Conservation (phyloP, 2,888 invertebrate genomes). For the Poecilus cupreus region DNA sequence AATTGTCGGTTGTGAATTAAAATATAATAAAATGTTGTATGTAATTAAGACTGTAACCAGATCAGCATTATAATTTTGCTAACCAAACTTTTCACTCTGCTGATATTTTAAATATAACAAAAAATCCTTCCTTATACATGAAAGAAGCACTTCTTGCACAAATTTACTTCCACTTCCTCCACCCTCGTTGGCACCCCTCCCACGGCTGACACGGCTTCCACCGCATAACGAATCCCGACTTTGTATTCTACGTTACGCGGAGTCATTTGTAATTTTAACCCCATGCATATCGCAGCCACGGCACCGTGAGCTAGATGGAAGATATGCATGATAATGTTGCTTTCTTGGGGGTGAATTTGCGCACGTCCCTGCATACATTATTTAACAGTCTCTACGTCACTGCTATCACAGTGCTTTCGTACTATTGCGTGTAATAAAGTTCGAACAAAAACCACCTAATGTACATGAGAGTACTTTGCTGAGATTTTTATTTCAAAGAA, state of each 20-base stretch:
- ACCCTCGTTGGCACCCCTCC: not conserved
- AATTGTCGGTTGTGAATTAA: no score
- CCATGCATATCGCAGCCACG: constrained; percentile 30
- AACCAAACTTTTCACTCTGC: no score
- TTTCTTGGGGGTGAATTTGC: constrained; percentile 41
- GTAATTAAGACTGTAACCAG: no score
- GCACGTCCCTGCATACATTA: constrained; percentile 41
- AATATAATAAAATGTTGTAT: no score
- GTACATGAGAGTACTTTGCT: not conserved
- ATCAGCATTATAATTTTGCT: no score
- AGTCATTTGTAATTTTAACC: constrained; percentile 57
- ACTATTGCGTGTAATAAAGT: constrained; percentile 9
- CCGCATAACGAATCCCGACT: constrained; percentile 32
- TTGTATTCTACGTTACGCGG: constrained; percentile 48
- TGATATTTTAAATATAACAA: not conserved
- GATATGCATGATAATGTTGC: constrained; percentile 54
- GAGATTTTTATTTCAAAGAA: not conserved
- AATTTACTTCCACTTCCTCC: not conserved
- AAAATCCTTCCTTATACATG: not conserved
- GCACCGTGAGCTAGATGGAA: constrained; percentile 33
- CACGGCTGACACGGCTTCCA: not conserved
- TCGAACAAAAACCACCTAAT: not conserved
- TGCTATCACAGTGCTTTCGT: not conserved
- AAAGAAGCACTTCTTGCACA: not conserved
- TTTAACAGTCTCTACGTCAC: constrained; percentile 30